Base-by-base conservation (phyloP, 2,888 invertebrate genomes). In the Esperia sulphurella region DNA sequence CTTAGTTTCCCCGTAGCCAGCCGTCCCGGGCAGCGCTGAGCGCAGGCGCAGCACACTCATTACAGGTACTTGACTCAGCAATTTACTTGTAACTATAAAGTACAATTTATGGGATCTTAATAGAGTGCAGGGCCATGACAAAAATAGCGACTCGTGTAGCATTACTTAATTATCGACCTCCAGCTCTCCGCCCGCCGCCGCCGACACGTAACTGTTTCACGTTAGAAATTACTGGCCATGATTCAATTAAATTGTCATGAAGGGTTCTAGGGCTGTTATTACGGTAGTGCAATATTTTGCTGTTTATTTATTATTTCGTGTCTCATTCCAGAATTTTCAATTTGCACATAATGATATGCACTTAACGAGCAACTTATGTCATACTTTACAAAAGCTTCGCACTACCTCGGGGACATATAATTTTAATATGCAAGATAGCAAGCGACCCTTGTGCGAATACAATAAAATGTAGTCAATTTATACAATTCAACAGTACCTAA, bases 211-310 rank as follows among this genome's bases (percentile, higher is more conserved):
- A 54, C 61, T 59, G 55, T 51, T 57, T 60, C 46, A 58, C 56
- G 61, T 63, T 63, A 68, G 65, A 64, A 75, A 72, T 77, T 73
- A 69, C 73, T 47, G 58, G 60, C 54, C 63, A 58, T 63, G 67
- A 73, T 76, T 80, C 78, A 74, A 80, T 79, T 80, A 79, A 69
- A 76, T 66, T 80, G 77, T 79, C 77, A 72, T 62, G 73, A 71
- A 72, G 63, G 63, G 68, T 52, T 55, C 61, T 50, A 52, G 66
- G 57, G 56, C 69, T 63, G 61, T 72, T 69, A 79, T 76, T 78
- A 73, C 63, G 55, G 61, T 60, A 55, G 53, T 35, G 53, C 62
- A 49, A 59, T 54, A 59, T 58, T 72, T 70, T 66, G 62, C 61
- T 65, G 59, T 62, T 68, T 61, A 58, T 58, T 62, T 64, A 66